phyloP scores from a whole-genome alignment of 1,140 invertebrate species.

The Drosophila biarmipes region DNA sequence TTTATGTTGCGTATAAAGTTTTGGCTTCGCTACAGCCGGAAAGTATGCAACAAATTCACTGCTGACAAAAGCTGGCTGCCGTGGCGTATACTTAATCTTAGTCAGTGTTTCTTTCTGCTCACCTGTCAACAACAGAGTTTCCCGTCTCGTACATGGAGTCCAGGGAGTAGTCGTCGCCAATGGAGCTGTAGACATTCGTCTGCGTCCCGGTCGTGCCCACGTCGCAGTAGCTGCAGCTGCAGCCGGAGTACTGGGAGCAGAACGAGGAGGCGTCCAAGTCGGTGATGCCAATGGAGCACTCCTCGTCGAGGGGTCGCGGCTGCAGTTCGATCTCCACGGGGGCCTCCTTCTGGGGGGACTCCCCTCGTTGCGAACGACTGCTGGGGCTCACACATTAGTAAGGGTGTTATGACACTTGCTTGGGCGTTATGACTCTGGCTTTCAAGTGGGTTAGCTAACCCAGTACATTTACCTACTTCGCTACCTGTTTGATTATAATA shows the following conservation, averaged over 20 bases:
- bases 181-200: constrained; percentile 75
- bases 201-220: constrained; percentile 47
- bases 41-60: constrained; percentile 8
- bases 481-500: too few species aligned
- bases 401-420: neutral
- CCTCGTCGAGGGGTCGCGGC: constrained; percentile 58
- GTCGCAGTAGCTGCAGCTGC: constrained; percentile 86
- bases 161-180: constrained; percentile 70
- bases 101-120: constrained; percentile 19
- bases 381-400: neutral
- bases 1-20: neutral
- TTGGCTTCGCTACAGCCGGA: neutral
- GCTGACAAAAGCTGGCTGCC: constrained; percentile 17
- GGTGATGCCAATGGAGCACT: constrained; percentile 79
- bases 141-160: constrained; percentile 68
- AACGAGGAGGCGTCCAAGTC: constrained; percentile 83
- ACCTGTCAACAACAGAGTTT: constrained; percentile 71
- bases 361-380: constrained; percentile 50
- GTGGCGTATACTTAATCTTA: neutral
- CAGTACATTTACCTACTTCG: too few species aligned
- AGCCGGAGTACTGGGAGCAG: constrained; percentile 86
- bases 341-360: constrained; percentile 34
- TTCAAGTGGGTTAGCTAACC: neutral
- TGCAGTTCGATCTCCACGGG: constrained; percentile 16
- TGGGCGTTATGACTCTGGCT: neutral